Evolutionary conservation across 2,888 invertebrate species (phyloP), one percentile per base, ranked within the genome.

Genomic region (Cataglyphis rosenhaueri): DNA sequence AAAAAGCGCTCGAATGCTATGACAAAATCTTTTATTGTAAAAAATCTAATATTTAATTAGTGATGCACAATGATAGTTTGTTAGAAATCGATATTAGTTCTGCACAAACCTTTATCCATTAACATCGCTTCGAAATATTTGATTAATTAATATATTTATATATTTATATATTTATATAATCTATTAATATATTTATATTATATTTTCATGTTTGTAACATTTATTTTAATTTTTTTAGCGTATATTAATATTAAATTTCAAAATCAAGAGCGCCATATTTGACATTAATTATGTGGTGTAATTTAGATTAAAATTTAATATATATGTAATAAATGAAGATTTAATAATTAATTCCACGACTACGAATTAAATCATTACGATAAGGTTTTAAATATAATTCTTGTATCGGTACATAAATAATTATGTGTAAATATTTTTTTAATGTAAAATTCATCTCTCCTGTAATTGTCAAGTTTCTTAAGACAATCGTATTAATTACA

Each of bases 221-320:
- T 70, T 52, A 32, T 12, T 55, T 12, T 55, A 70, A 70, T 70
- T 70, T 32, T 0, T 70, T 55, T 55, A 5, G 3, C 25, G 4
- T 65, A 9, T 70, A 32, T n/a, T 52, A 32, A 52, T 21, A 21
- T 70, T n/a, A 55, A 65, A 6, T 48, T 48, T 68, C 29, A 29
- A 68, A 12, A 52, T 15, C 0, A 15, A 18, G 6, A 15, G 5
- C 5, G 15, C 3, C 18, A 18, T 15, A 5, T 18, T 44, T 44
- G 15, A 44, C 0, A 44, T 25, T 41, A 9, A 41, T 64, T 35
- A 5, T 65, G 38, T 25, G 9, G 21, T 21, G 1, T 41, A 3
- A 41, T 41, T 65, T 64, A 15, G 0, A 38, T 21, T 21, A 38
- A 38, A 65, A 65, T 48, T 48, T 2, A n/a, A n/a, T 48, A 48